Evolutionary conservation across 2,888 invertebrate species (phyloP).

Genomic region (Luffia ferchaultella): DNA sequence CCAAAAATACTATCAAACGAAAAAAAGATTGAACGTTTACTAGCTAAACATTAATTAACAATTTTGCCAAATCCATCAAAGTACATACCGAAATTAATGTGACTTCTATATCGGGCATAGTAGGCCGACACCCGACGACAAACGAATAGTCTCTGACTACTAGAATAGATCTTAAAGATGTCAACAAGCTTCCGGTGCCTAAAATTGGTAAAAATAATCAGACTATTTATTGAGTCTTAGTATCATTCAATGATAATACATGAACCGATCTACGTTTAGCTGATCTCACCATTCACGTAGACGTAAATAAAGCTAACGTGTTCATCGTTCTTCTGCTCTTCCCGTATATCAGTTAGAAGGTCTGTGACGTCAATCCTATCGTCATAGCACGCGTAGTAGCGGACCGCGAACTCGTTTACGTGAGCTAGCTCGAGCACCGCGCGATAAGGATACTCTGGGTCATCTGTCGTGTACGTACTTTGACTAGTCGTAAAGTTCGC

Average conservation of each 20-base stretch:
- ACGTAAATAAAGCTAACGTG: slow-evolving; percentile 47
- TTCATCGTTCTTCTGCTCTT: slow-evolving; percentile 39
- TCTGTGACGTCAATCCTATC: slow-evolving; percentile 30
- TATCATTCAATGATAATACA: not conserved
- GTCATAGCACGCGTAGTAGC: slow-evolving; percentile 65
- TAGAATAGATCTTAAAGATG: slow-evolving; percentile 44
- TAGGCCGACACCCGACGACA: slow-evolving; percentile 54
- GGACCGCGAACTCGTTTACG: slow-evolving; percentile 53
- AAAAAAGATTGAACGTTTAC: not conserved
- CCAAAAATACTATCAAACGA: not conserved
- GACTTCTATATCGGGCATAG: slow-evolving; percentile 47
- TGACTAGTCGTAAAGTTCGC: slow-evolving; percentile 23
- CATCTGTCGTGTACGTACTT: slow-evolving; percentile 18
- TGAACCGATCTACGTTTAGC: not conserved
- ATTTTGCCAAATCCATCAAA: not conserved
- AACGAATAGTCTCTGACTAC: slow-evolving; percentile 31
- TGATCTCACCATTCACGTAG: slow-evolving; percentile 51
- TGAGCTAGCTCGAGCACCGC: slow-evolving; percentile 46
- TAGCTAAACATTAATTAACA: too few species aligned
- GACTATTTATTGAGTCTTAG: not conserved
- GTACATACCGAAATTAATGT: slow-evolving; percentile 48
- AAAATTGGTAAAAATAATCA: slow-evolving; percentile 34
- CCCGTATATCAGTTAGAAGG: slow-evolving; percentile 27
- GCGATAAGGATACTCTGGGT: slow-evolving; percentile 38
- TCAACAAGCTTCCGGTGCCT: slow-evolving; percentile 45